Conservation (phyloP, 2,113 vertebrate species). For the Cyanistes caeruleus region DNA sequence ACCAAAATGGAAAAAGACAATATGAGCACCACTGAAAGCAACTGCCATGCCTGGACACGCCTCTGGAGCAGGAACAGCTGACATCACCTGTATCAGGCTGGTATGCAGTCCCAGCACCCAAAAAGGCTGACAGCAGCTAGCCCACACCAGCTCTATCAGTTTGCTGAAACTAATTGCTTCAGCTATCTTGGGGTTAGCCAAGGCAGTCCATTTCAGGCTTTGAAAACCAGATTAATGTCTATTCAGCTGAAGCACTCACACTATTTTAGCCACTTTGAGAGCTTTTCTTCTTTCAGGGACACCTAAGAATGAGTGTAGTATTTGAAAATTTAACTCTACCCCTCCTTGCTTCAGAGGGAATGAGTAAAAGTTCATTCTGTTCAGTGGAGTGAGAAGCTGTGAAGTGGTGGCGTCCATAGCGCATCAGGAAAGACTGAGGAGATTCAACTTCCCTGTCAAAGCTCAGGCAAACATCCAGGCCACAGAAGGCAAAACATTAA, state of each 20-base stretch:
- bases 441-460: not conserved
- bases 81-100: not conserved
- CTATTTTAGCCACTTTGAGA: not conserved
- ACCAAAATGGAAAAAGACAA: not conserved
- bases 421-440: not conserved
- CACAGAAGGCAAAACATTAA: conserved; percentile 61
- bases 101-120: not conserved
- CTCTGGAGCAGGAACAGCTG: not conserved
- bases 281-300: not conserved
- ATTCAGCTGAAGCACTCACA: not conserved
- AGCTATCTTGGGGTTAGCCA: not conserved
- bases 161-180: not conserved
- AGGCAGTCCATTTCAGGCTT: not conserved
- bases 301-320: not conserved
- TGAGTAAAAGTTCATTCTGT: not conserved
- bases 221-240: not conserved
- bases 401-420: not conserved
- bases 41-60: rapidly evolving
- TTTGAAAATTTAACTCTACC: not conserved
- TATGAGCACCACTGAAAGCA: not conserved
- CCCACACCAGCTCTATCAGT: not conserved
- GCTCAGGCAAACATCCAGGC: conserved; percentile 29
- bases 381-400: not conserved
- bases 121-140: not conserved
- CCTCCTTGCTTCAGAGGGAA: not conserved